These are phyloP conservation scores for Drosophila rufa DNA, from an alignment of 1,140 invertebrate species.

Conservation along the genomic window DNA sequence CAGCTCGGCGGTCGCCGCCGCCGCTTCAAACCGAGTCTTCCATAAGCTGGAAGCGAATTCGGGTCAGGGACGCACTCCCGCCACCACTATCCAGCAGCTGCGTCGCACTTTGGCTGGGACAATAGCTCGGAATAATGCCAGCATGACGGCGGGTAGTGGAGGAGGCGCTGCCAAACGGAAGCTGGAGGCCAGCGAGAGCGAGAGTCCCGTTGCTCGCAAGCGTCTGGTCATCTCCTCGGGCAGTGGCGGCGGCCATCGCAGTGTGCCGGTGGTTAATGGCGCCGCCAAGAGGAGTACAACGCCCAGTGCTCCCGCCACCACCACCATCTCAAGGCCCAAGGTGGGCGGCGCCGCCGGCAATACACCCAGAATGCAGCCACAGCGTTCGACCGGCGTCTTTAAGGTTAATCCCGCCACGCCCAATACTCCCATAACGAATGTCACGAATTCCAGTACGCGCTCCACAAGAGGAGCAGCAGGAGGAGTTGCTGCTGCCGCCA, in stretches of 20 bases:
- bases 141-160: slow-evolving; percentile 5
- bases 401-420: slow-evolving; percentile 9
- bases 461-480: not conserved
- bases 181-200: slow-evolving; percentile 44
- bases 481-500: not conserved
- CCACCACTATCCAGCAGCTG: slow-evolving; percentile 61
- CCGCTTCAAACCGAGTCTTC: not conserved
- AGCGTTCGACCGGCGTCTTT: not conserved
- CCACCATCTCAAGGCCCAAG: slow-evolving; percentile 7
- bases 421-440: not conserved
- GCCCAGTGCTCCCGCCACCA: not conserved
- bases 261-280: slow-evolving; percentile 50
- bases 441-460: slow-evolving; percentile 2
- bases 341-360: not conserved
- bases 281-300: slow-evolving; percentile 12
- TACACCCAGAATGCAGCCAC: not conserved
- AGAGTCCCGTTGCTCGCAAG: slow-evolving; percentile 54
- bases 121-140: slow-evolving; percentile 28
- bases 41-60: slow-evolving; percentile 18
- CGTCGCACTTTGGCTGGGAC: slow-evolving; percentile 46
- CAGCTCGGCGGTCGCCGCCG: not conserved
- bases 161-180: slow-evolving; percentile 51
- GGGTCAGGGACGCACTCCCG: not conserved
- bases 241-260: slow-evolving; percentile 6
- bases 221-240: slow-evolving; percentile 39